Evolutionary conservation across 2,888 invertebrate genomes (phyloP).

Genomic region (Anorthoa munda): DNA sequence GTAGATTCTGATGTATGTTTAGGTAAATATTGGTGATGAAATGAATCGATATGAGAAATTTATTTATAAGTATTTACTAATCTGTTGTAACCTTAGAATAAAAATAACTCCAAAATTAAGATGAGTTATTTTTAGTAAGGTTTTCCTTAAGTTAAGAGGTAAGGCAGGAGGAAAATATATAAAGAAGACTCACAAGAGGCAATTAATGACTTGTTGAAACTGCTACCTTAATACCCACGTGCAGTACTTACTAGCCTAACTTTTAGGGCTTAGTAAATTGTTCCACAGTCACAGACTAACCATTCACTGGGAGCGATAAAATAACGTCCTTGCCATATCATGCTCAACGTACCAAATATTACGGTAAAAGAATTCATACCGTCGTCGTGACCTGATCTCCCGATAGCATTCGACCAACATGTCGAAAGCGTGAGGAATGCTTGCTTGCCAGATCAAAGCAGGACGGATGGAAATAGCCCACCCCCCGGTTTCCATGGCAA

Average conservation of each 20-base stretch:
- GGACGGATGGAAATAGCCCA: conserved; percentile 75
- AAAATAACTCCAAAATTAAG: conserved; percentile 1
- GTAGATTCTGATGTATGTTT: too few species aligned
- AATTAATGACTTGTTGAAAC: neutral
- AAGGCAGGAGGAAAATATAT: neutral
- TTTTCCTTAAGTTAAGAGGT: neutral
- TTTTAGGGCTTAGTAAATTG: neutral
- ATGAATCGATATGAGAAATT: neutral
- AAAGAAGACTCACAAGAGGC: neutral
- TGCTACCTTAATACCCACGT: too few species aligned
- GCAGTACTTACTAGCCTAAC: neutral
- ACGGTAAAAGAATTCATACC: conserved; percentile 43
- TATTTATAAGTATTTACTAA: neutral
- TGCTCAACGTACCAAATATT: conserved; percentile 27
- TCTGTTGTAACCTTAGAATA: neutral
- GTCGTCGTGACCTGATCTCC: conserved; percentile 53
- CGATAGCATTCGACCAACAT: conserved; percentile 46
- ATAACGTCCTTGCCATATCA: conserved; percentile 42
- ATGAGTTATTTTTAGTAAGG: neutral
- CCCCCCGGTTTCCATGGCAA: conserved; percentile 78
- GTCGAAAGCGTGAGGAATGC: conserved; percentile 69
- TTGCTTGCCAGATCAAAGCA: conserved; percentile 74
- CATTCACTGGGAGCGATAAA: conserved; percentile 9
- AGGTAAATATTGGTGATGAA: neutral
- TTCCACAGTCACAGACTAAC: neutral